Conservation (phyloP, 2,113 vertebrate species). For the Archilochus colubris region DNA sequence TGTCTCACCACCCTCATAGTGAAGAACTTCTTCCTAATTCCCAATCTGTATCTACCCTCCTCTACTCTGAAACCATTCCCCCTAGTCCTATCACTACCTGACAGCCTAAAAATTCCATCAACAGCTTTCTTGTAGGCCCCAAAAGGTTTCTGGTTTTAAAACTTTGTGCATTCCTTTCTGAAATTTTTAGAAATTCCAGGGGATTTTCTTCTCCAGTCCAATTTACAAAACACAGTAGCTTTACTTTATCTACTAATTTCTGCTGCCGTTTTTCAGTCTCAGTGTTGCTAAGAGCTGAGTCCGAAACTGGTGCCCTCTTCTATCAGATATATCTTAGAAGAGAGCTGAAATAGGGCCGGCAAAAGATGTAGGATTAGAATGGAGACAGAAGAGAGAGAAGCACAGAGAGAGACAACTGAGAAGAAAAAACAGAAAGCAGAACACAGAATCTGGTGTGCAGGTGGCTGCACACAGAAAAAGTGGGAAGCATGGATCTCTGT, state of each 20-base stretch:
- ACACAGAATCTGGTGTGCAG: fast-evolving
- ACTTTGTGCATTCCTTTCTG: not conserved
- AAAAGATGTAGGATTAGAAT: not conserved
- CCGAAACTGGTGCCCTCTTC: not conserved
- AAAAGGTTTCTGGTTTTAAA: not conserved
- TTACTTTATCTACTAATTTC: not conserved
- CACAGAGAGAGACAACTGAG: not conserved
- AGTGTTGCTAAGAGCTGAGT: not conserved
- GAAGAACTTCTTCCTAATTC: no score
- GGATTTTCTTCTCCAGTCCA: not conserved
- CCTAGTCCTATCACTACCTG: no score
- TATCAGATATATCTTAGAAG: not conserved
- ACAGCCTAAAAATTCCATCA: no score
- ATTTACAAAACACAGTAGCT: not conserved
- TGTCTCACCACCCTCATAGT: no score
- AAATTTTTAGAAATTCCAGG: not conserved
- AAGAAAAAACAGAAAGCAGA: not conserved
- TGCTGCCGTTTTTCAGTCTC: not conserved
- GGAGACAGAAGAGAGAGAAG: not conserved
- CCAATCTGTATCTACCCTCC: no score
- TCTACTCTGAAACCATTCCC: no score
- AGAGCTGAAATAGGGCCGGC: not conserved
- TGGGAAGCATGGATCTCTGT: not conserved
- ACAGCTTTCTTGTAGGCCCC: no score
- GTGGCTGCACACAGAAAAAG: not conserved